Evolutionary conservation across 2,888 invertebrate genomes (phyloP).

Genomic region (Tiliacea aurago): DNA sequence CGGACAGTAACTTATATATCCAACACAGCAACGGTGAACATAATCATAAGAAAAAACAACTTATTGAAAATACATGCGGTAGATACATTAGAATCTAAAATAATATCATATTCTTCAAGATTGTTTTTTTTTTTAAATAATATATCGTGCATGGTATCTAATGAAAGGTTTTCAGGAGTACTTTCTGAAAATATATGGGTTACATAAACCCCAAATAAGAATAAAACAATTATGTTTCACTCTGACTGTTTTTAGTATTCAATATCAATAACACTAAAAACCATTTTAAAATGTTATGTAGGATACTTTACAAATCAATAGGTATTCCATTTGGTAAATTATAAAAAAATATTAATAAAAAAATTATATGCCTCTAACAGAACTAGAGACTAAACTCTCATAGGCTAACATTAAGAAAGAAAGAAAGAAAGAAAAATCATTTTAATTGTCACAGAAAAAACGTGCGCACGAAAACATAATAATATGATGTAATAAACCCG

Average conservation of each 20-base stretch:
- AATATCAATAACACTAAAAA: neutral
- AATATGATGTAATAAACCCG: too few relatives aligned
- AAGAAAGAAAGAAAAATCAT: too few relatives aligned
- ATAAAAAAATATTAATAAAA: neutral
- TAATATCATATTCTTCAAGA: neutral
- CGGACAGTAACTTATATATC: slow-evolving; percentile 28
- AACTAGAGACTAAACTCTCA: neutral
- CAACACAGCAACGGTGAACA: slow-evolving; percentile 33
- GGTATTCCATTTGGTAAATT: neutral
- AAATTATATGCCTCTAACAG: neutral
- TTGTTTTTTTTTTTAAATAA: neutral
- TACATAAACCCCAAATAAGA: neutral
- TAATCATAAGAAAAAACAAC: slow-evolving; percentile 35
- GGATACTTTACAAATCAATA: neutral
- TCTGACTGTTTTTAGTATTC: neutral
- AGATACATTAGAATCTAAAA: slow-evolving; percentile 45
- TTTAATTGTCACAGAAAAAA: too few relatives aligned
- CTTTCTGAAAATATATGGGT: neutral
- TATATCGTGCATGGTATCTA: neutral
- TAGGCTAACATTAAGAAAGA: neutral
- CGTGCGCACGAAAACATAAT: too few relatives aligned
- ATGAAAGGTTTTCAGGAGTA: neutral
- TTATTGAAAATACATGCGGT: slow-evolving; percentile 17
- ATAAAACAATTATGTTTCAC: neutral
- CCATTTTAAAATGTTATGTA: neutral